phyloP scores from a whole-genome alignment of 2,113 vertebrate species.

The Macrotus californicus region DNA sequence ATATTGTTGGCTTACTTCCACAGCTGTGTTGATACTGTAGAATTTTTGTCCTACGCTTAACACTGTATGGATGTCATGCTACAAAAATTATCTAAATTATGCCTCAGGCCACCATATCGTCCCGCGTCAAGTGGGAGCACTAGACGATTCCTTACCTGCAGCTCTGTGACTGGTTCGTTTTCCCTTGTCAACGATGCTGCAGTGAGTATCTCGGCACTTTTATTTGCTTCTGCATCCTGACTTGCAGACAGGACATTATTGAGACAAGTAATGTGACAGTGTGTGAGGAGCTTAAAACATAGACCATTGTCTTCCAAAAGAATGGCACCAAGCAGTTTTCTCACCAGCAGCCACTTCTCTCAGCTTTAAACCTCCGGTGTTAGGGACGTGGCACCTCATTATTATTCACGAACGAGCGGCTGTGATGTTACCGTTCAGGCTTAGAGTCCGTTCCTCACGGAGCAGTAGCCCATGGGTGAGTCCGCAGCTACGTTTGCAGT shows the following conservation, averaged over 20 bases:
- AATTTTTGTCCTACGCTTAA: neutral
- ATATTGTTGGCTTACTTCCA: neutral
- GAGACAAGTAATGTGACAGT: neutral
- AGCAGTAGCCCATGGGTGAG: neutral
- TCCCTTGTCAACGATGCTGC: neutral
- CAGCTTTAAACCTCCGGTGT: neutral
- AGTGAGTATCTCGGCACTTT: neutral
- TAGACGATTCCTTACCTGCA: too few relatives aligned
- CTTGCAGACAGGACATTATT: neutral
- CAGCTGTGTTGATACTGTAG: neutral
- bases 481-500: neutral
- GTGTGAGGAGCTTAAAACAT: neutral
- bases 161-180: too few relatives aligned
- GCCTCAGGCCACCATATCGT: neutral
- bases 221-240: neutral
- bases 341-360: neutral
- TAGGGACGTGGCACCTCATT: neutral
- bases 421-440: neutral
- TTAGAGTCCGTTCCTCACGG: neutral
- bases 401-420: neutral
- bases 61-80: neutral
- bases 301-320: neutral
- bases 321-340: neutral
- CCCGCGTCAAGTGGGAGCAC: neutral
- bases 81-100: neutral